A percentile compares a stretch with the other conserved stretches of the same genome.
Evolutionary conservation across 30 jellyfish, hydroid and myxozoan species (phyloP).

Genomic region (Cassiopea xamachana): DNA sequence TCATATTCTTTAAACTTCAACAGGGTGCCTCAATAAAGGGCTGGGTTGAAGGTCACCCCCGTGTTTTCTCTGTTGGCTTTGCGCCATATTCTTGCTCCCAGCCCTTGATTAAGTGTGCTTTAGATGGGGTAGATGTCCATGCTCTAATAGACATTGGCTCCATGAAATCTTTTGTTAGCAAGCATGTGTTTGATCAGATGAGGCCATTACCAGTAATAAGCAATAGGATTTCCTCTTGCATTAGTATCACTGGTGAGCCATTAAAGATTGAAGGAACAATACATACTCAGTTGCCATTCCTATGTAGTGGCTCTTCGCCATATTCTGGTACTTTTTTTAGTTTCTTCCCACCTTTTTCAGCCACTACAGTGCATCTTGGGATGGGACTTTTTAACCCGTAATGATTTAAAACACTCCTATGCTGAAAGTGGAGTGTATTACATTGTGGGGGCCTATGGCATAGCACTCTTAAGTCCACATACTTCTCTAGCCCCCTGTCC

Average conservation of each 20-base stretch:
- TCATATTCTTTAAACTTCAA: conserved; percentile 55
- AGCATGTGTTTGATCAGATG: conserved; percentile 14
- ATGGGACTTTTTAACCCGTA: conserved; percentile 42
- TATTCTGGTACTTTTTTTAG: conserved; percentile 20
- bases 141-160: conserved; percentile 67
- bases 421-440: neutral
- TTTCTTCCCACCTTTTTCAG: conserved; percentile 7
- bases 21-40: conserved; percentile 69
- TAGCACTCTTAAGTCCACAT: conserved; percentile 6
- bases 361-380: conserved; percentile 54
- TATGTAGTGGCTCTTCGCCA: conserved; percentile 2
- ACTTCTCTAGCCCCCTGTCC: neutral
- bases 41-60: conserved; percentile 75
- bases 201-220: conserved; percentile 10
- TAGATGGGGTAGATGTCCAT: conserved; percentile 42
- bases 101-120: conserved; percentile 24
- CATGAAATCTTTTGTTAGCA: conserved; percentile 48
- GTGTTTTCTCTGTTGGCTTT: conserved; percentile 5
- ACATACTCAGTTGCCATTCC: conserved; percentile 15
- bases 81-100: neutral
- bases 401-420: conserved; percentile 4
- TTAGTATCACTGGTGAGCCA: conserved; percentile 59
- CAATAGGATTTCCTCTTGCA: neutral
- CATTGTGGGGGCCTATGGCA: neutral
- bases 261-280: conserved; percentile 29